A percentile compares a stretch with the other conserved stretches of the same genome.
Conservation (phyloP, 1,140 invertebrate species). For the Heliconius himera region DNA sequence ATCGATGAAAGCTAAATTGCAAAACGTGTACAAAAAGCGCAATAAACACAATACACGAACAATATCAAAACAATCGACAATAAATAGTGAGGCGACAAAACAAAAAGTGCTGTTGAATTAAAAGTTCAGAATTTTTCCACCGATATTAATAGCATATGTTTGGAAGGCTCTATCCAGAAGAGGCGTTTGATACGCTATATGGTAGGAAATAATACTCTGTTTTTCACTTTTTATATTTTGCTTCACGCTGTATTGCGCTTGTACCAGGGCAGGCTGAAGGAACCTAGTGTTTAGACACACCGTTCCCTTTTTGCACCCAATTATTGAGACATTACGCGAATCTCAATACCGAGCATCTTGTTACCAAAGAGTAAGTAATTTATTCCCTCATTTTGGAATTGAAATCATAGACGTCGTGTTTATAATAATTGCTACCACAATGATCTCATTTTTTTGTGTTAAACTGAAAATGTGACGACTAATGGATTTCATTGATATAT, state of each 20-base stretch:
- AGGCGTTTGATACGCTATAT: neutral
- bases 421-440: no score
- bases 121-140: conserved; percentile 12
- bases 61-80: conserved; percentile 14
- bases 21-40: neutral
- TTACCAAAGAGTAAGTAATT: no score
- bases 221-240: neutral
- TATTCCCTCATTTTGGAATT: no score
- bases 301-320: neutral
- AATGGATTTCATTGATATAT: no score
- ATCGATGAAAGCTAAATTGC: neutral
- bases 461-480: no score
- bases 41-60: conserved; percentile 10
- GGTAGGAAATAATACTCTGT: no score
- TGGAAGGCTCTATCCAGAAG: neutral
- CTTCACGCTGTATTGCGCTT: neutral
- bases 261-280: neutral
- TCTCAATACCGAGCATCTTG: no score
- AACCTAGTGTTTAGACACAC: neutral
- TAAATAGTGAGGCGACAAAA: conserved; percentile 14
- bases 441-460: no score
- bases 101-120: conserved; percentile 13
- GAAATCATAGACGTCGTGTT: no score
- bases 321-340: no score
- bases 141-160: conserved; percentile 8